Percentiles rank a stretch among this genome's conserved stretches.
These are phyloP conservation scores for Panzeria rudis DNA, from an alignment of 2,888 invertebrate genomes.

Conservation along the genomic window DNA sequence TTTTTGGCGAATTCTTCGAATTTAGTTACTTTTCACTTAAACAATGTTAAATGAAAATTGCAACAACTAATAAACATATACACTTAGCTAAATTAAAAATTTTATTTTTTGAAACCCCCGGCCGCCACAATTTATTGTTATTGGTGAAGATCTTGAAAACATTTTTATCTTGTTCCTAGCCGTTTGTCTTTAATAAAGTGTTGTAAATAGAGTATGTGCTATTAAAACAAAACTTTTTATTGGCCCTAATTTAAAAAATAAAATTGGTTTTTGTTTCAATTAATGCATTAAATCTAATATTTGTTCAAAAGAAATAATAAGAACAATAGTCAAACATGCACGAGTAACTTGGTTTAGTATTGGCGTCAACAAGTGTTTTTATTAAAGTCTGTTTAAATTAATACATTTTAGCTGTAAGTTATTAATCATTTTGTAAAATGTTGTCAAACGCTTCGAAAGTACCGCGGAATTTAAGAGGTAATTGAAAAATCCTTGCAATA, in stretches of 20 bases:
- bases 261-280: slow-evolving; percentile 6
- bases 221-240: slow-evolving; percentile 47
- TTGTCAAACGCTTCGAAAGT: slow-evolving; percentile 39
- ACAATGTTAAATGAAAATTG: not conserved
- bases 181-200: slow-evolving; percentile 32
- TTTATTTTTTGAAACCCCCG: not conserved
- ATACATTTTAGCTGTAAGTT: not conserved
- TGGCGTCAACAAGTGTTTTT: not conserved
- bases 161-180: not conserved
- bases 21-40: not conserved
- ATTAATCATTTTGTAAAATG: slow-evolving; percentile 47
- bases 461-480: slow-evolving; percentile 56
- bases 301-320: slow-evolving; percentile 22
- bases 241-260: not conserved
- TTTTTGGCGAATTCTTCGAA: not conserved
- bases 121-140: not conserved
- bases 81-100: not conserved
- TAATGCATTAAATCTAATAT: slow-evolving; percentile 46
- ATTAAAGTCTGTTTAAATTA: slow-evolving; percentile 27
- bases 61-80: not conserved
- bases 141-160: not conserved
- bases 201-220: not conserved
- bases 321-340: not conserved
- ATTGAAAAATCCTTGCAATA: slow-evolving; percentile 25
- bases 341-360: not conserved